A percentile compares a stretch with the other conserved stretches of the same genome.
Evolutionary conservation across 2,888 invertebrate species (phyloP).

Genomic region (Carterocephalus palaemon): DNA sequence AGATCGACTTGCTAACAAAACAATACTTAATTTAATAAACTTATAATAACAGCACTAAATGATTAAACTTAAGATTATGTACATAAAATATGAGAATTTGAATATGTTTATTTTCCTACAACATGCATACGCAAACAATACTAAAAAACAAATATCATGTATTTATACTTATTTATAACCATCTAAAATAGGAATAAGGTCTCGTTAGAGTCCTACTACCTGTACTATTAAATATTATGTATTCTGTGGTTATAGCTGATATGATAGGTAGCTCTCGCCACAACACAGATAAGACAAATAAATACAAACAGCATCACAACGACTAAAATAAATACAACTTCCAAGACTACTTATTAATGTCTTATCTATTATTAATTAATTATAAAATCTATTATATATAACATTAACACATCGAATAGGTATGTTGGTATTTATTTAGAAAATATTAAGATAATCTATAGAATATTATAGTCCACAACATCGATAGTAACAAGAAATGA

Average conservation of each 20-base stretch:
- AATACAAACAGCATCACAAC: too few species aligned
- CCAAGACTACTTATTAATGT: constrained; percentile 5
- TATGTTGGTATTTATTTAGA: neutral
- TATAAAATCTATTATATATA: constrained; percentile 3
- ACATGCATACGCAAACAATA: too few species aligned
- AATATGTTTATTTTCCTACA: too few species aligned
- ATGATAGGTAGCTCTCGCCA: neutral
- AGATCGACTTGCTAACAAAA: constrained; percentile 22
- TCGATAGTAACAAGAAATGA: constrained; percentile 7
- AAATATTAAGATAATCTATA: constrained; percentile 1
- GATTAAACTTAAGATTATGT: neutral
- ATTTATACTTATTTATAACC: too few species aligned
- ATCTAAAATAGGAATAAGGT: too few species aligned
- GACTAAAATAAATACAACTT: constrained; percentile 3
- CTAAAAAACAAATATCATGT: too few species aligned
- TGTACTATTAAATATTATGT: too few species aligned
- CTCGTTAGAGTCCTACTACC: too few species aligned
- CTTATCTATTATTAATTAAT: neutral
- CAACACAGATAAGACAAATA: constrained; percentile 1
- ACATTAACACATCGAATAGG: neutral
- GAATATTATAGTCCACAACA: constrained; percentile 7
- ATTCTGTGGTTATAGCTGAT: neutral
- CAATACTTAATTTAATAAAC: constrained; percentile 12
- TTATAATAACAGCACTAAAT: neutral
- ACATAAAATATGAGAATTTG: too few species aligned